Percentiles rank a stretch among this genome's conserved stretches.
These are phyloP conservation scores for Agapornis roseicollis DNA, from an alignment of 2,113 vertebrate species.

Conservation along the genomic window DNA sequence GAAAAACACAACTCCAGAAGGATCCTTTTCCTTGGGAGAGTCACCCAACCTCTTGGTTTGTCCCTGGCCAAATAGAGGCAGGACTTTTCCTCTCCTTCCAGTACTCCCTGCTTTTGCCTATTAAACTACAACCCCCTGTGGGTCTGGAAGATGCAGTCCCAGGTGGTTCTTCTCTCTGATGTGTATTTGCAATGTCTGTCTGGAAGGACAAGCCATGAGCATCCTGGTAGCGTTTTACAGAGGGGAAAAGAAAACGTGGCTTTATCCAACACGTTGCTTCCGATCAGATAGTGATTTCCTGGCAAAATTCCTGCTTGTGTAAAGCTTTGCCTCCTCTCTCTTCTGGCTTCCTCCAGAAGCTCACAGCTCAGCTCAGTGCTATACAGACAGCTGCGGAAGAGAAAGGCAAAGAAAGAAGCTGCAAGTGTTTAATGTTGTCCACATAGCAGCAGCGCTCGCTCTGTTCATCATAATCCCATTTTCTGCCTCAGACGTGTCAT, in stretches of 20 bases:
- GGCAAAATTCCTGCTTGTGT: background rate
- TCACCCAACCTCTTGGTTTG: background rate
- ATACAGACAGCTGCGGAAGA: background rate
- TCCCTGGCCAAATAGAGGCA: background rate
- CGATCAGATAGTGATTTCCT: background rate
- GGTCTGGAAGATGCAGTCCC: background rate
- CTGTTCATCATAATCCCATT: slow-evolving; percentile 48
- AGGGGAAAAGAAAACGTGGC: too few relatives aligned
- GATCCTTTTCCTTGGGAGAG: background rate
- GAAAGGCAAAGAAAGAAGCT: slow-evolving; percentile 9
- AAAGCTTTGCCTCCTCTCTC: background rate
- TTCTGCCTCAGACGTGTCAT: slow-evolving; percentile 55
- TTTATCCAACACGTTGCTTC: background rate
- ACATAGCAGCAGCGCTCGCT: background rate
- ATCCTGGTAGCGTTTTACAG: background rate
- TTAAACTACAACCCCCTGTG: background rate
- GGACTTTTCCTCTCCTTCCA: background rate
- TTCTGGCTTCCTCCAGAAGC: background rate
- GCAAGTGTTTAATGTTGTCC: slow-evolving; percentile 48
- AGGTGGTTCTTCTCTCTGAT: background rate
- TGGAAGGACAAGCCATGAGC: background rate
- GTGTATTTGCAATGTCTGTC: background rate
- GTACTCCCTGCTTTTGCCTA: background rate
- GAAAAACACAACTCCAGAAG: background rate
- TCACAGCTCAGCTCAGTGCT: background rate